Evolutionary conservation across 2,888 invertebrate genomes (phyloP), one percentile per base, ranked within the genome.

Genomic region (Spodoptera littoralis): DNA sequence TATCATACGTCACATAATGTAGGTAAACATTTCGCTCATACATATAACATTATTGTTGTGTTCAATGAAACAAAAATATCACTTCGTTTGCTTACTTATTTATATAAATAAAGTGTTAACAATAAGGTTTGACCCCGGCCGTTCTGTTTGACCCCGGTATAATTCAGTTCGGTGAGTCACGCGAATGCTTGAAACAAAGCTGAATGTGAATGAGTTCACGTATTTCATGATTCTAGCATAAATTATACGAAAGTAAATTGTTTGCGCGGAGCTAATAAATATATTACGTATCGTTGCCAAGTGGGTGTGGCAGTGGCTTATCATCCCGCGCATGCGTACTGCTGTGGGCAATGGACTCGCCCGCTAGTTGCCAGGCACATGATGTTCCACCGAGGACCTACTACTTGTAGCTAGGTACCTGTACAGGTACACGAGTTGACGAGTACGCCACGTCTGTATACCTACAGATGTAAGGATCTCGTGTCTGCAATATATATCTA

Each of bases 101-200:
- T 62, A 66, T 67, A 65, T 60, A 55, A 55, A 65, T 60, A 55
- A 55, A 27, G 61, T 52, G 66, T 70, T 55, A 65, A 66, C 55
- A 57, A 71, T 75, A 69, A 65, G 57, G 60, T 58, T 53, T 71
- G 68, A 75, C 76, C 71, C 46, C 24, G 22, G 30, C 45, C 41
- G 65, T 62, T 63, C 54, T 58, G 47, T 69, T 66, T 71, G 53
- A 77, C 80, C 74, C 53, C 56, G 73, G 62, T 71, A 60, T 36
- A 60, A 51, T 63, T 65, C 46, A 48, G 52, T 63, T 47, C 22
- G 62, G 63, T 80, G 78, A 80, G 69, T 78, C 80, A 78, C 48
- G 47, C 43, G 61, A 60, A 56, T 65, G 43, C 59, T 59, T 67
- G 57, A 58, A 65, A 53, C 54, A 53, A 63, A 70, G 30, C 46